These are phyloP conservation scores for Halcyon smyrnensis DNA, from an alignment of 2,797 vertebrate species.

Conservation along the genomic window DNA sequence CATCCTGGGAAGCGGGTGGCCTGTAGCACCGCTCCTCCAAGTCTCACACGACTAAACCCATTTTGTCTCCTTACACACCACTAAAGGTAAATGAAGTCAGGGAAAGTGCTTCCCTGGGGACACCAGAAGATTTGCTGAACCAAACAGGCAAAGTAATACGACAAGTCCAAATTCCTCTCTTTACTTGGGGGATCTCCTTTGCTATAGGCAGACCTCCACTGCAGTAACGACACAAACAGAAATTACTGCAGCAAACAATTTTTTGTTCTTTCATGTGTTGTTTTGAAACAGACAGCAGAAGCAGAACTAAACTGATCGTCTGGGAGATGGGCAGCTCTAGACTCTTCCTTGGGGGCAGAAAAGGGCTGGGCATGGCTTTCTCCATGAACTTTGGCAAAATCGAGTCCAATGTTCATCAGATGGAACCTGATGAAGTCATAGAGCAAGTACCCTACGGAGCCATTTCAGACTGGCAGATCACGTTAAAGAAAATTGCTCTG, in stretches of 20 bases:
- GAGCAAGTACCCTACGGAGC: neutral
- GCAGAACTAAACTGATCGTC: neutral
- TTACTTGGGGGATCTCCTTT: neutral
- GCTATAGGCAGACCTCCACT: neutral
- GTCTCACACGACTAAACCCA: neutral
- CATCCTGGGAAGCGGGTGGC: neutral
- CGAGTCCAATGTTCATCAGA: neutral
- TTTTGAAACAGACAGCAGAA: neutral
- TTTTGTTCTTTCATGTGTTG: neutral
- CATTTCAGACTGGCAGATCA: neutral
- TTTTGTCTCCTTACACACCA: rapidly evolving
- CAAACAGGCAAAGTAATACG: neutral
- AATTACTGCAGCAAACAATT: neutral
- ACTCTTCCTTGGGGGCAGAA: neutral
- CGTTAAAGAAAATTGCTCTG: neutral
- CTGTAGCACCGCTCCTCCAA: neutral
- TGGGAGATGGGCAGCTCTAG: neutral
- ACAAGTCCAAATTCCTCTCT: neutral
- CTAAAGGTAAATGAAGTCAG: neutral
- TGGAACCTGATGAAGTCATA: neutral
- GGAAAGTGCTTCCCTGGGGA: neutral
- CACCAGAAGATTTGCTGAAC: neutral
- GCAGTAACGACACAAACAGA: rapidly evolving
- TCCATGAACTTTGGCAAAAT: neutral
- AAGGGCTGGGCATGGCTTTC: neutral